Base-by-base conservation (phyloP, 2,888 invertebrate species). In the Therioaphis trifolii region DNA sequence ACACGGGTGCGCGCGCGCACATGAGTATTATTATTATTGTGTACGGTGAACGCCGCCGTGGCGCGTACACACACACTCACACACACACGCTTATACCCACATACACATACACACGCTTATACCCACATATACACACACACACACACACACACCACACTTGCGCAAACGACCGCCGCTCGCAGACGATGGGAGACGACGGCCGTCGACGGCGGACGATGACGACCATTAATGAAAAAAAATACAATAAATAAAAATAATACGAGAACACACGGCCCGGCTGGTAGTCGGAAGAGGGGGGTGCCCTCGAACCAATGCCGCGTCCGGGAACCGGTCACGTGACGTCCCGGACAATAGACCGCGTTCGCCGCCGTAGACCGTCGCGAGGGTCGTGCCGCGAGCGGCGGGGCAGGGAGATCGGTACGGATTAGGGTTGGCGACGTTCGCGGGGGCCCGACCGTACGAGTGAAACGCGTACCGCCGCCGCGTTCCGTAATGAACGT, bases 311-410 rank as follows among this genome's bases (percentile, higher is more conserved):
- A 86, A 86, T 87, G 84, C 85, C 86, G 84, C 85, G 86, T 85
- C 61, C 35, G 7, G 72, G 58, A 82, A 72, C 85, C 85, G 84
- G 87, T 88, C 88, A 89, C 88, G 88, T 89, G 89, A 88, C 87
- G 35, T 84, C 84, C 86, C 71, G 77, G 77, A 84, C 77, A 84
- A 84, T 76, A 63, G 84, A 78, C 77, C 18, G 35, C 40, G 43
- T 63, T 69, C 40, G 21, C 21, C 21, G 35, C 35, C 55, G 27
- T 29, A 76, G 63, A 76, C 76, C n/a, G 66, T 52, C 18, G 68
- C 40, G n/a, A 68, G 78, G 78, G 68, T 9, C 52, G 68, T 2
- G 27, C 43, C 49, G 49, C 49, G 66, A 11, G 18, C 52, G 77
- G 68, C 74, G 9, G 21, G 35, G 35, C 35, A 35, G 35, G 3